Conservation (phyloP, 2,113 vertebrate species). For the Verasper variegatus region DNA sequence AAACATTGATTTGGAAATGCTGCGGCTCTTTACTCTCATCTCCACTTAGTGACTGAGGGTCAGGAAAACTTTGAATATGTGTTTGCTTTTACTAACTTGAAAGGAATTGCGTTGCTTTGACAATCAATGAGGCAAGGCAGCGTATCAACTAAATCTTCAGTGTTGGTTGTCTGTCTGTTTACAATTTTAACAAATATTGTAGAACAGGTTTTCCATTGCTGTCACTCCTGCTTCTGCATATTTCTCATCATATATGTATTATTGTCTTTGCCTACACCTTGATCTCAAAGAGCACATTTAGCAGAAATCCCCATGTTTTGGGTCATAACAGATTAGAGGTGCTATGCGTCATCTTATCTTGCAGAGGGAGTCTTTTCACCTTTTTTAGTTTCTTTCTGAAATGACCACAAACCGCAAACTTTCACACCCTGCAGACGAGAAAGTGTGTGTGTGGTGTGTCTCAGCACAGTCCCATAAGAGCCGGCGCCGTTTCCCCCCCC, state of each 20-base stretch:
- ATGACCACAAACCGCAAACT: conserved; percentile 70
- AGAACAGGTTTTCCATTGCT: conserved; percentile 30
- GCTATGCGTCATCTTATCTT: conserved; percentile 29
- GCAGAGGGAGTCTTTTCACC: conserved; percentile 3
- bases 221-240: background rate
- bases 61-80: conserved; percentile 2
- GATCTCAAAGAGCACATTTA: conserved; percentile 15
- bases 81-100: background rate
- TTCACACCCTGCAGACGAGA: conserved; percentile 63
- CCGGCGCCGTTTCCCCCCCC: background rate
- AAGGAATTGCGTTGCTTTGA: background rate
- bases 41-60: background rate
- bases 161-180: too few species aligned
- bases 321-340: conserved; percentile 51
- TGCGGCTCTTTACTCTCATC: conserved; percentile 9
- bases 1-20: conserved; percentile 60
- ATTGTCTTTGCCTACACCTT: background rate
- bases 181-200: too few species aligned
- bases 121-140: background rate
- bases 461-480: conserved; percentile 11
- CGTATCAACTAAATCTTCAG: background rate
- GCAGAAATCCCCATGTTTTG: conserved; percentile 60
- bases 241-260: conserved; percentile 38
- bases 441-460: conserved; percentile 57
- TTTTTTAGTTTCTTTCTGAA: conserved; percentile 55